Base-by-base conservation (phyloP, 2,888 invertebrate species). In the Hemithea aestivaria region DNA sequence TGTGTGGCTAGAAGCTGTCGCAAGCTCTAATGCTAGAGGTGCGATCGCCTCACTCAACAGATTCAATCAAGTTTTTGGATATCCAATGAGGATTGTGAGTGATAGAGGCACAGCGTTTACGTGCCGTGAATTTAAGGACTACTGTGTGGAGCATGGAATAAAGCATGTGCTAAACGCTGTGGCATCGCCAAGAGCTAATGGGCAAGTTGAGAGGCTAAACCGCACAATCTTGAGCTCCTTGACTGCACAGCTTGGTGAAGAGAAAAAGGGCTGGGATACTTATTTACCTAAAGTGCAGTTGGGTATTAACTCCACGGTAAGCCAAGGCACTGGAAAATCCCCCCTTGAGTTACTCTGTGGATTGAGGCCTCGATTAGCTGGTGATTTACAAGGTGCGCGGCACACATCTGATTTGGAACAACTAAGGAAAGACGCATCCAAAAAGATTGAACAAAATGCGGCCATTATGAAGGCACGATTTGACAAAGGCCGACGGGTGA, bases 381-480 rank as follows among this genome's bases (percentile, higher is more conserved):
- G n/a, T n/a, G n/a, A n/a, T n/a, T n/a, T n/a, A n/a, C n/a, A n/a
- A n/a, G n/a, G n/a, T n/a, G n/a, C n/a, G n/a, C n/a, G n/a, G n/a
- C n/a, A n/a, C n/a, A n/a, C n/a, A n/a, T n/a, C n/a, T n/a, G n/a
- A n/a, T n/a, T n/a, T n/a, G n/a, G n/a, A n/a, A n/a, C n/a, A n/a
- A 10, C n/a, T 25, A n/a, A 21, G 10, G 9, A 34, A 29, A 11
- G 26, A 34, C 7, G n/a, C 6, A 11, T n/a, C n/a, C n/a, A n/a
- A n/a, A n/a, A n/a, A n/a, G n/a, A n/a, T n/a, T n/a, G n/a, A n/a
- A n/a, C n/a, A 28, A 12, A n/a, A n/a, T n/a, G 35, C 29, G 2
- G n/a, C 24, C 2, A 16, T 22, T 8, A 38, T 37, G 35, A 37
- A 40, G 9, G 9, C n/a, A 5, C 21, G 37, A n/a, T 45, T 24